Percentiles rank a stretch among this genome's conserved stretches.
Evolutionary conservation across 1,140 invertebrate species (phyloP).

Genomic region (Adoxophyes honmai): DNA sequence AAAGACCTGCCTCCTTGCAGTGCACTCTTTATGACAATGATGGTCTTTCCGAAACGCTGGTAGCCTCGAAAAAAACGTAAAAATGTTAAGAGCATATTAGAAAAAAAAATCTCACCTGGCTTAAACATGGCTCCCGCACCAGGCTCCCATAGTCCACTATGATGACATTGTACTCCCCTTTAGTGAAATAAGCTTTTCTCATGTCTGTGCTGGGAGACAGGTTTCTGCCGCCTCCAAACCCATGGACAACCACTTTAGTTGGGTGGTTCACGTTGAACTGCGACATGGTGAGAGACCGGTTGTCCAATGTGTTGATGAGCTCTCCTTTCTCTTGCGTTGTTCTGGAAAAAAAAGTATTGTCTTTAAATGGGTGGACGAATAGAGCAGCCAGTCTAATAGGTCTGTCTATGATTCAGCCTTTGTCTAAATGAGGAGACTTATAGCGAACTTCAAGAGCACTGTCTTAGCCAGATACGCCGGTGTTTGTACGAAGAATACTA

Average conservation of each 20-base stretch:
- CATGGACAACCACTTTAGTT: constrained; percentile 90
- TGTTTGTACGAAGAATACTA: no score
- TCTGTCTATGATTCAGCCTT: no score
- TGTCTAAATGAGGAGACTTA: no score
- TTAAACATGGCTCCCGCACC: constrained; percentile 89
- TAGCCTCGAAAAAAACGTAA: no score
- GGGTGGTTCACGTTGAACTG: constrained; percentile 85
- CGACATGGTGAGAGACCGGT: constrained; percentile 82
- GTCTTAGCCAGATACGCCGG: no score
- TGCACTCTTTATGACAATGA: no score
- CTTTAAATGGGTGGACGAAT: no score
- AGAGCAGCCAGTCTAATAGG: no score
- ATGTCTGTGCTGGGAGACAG: constrained; percentile 89
- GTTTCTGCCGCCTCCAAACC: constrained; percentile 88
- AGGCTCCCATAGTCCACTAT: constrained; percentile 90
- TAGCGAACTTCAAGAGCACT: no score
- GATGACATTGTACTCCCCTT: constrained; percentile 90
- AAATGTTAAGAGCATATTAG: no score
- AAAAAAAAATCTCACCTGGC: constrained; percentile 69
- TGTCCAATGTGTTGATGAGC: constrained; percentile 82
- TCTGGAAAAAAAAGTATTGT: constrained; percentile 70
- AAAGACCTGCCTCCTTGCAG: no score
- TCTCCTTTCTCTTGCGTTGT: constrained; percentile 85
- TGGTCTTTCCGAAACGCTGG: no score
- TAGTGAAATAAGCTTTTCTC: constrained; percentile 87